Conservation (phyloP, 2,888 invertebrate genomes). For the Anticlea derivata region DNA sequence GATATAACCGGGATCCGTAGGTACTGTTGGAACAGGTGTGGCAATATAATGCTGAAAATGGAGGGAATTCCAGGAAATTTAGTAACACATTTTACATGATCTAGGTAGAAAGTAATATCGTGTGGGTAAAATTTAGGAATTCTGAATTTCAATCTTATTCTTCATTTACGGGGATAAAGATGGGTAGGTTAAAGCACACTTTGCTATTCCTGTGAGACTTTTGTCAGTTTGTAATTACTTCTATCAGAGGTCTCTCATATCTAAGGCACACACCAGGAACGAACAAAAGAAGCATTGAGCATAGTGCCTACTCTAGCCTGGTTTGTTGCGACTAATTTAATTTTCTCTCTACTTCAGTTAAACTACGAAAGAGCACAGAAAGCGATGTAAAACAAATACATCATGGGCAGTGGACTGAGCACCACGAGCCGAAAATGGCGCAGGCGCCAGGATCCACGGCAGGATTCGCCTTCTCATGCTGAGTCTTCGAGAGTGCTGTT, state of each 20-base stretch:
- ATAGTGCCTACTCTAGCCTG: no score
- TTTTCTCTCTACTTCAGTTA: no score
- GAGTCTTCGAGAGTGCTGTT: slow-evolving; percentile 86
- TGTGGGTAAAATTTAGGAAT: slow-evolving; percentile 1
- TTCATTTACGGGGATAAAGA: not conserved
- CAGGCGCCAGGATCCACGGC: slow-evolving; percentile 50
- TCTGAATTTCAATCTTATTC: not conserved
- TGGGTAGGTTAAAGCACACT: not conserved
- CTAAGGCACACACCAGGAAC: no score
- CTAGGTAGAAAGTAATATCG: not conserved
- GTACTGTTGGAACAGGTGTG: slow-evolving; percentile 10
- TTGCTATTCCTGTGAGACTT: not conserved
- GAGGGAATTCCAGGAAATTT: slow-evolving; percentile 12
- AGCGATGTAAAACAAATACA: slow-evolving; percentile 23
- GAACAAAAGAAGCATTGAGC: no score
- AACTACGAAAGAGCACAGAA: not conserved
- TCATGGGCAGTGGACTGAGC: slow-evolving; percentile 70
- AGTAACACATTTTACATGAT: slow-evolving; percentile 9
- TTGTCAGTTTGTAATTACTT: no score
- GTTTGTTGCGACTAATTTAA: no score
- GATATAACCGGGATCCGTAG: slow-evolving; percentile 10
- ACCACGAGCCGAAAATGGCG: slow-evolving; percentile 62
- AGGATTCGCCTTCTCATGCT: slow-evolving; percentile 54
- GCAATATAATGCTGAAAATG: slow-evolving; percentile 1
- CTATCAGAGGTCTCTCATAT: no score